Evolutionary conservation across 2,888 invertebrate species (phyloP), one percentile per base, ranked within the genome.

Genomic region (Meloe dianella): DNA sequence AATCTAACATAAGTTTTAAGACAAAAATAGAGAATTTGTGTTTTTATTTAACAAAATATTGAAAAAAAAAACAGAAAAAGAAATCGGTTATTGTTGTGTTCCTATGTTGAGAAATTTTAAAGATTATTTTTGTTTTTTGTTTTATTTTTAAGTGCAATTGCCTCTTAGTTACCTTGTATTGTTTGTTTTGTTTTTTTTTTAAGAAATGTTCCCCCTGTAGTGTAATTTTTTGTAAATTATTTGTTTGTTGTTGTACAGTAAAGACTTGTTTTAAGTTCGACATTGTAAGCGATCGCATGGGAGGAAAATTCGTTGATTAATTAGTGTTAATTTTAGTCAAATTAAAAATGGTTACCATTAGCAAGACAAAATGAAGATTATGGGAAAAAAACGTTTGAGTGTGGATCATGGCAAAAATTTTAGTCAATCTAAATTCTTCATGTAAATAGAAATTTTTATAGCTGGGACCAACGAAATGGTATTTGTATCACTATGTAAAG

Each of bases 341-440:
- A n/a, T n/a, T n/a, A 20, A 71, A 20, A 63, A 74, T 78, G 79
- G 79, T 79, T 79, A 79, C 79, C 79, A 79, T 75, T 62, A 61
- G 72, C 57, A 32, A 61, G 61, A 66, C 71, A n/a, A 58, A 27
- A 63, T 65, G 32, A 47, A 12, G 30, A 29, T 47, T 51, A 60
- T 9, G 9, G 10, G 32, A 32, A 10, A 6, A n/a, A 57, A 60
- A 65, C n/a, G n/a, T n/a, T 65, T 71, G 70, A 71, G 71, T 70
- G 66, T 72, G 63, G 69, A 69, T 63, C 41, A 41, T 61, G 63
- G 70, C 72, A 69, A 67, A 67, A 64, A 65, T 63, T 70, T 72
- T 75, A 74, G 75, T 74, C 74, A 73, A 72, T 73, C 65, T 72
- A n/a, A 41, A 41, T 17, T 41, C 17, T 47, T 47, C 20, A n/a